These are phyloP conservation scores for Whitmania pigra DNA, from an alignment of 1,140 invertebrate genomes.

Conservation along the genomic window DNA sequence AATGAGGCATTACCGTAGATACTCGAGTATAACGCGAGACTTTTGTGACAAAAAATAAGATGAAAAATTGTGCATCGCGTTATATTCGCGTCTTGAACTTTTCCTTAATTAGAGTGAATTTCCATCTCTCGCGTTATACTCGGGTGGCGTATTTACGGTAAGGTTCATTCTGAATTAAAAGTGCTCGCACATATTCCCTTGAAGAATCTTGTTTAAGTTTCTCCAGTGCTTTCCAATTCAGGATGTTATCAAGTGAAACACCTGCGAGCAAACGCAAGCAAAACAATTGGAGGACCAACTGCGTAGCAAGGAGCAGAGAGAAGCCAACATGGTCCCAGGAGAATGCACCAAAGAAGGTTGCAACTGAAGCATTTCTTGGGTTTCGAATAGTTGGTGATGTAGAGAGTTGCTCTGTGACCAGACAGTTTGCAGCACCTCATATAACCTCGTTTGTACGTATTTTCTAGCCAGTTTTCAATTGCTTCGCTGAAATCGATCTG, in stretches of 20 bases:
- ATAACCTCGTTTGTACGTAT: conserved; percentile 17
- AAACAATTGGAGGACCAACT: conserved; percentile 6
- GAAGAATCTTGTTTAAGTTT: background rate
- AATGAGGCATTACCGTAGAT: no score
- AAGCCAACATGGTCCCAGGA: conserved; percentile 24
- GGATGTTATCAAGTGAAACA: background rate
- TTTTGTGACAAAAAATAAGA: no score
- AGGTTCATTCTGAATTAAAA: conserved; percentile 11
- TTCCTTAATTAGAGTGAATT: no score
- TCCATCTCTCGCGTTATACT: no score
- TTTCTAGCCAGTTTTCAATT: conserved; percentile 22
- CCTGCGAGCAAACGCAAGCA: background rate
- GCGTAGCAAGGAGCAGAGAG: conserved; percentile 25
- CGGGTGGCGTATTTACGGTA: no score
- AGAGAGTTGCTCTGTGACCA: conserved; percentile 19
- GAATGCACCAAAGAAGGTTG: conserved; percentile 23
- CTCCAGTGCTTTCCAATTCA: background rate
- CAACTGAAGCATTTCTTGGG: conserved; percentile 24
- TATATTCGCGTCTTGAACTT: no score
- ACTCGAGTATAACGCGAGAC: no score
- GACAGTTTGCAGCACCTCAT: conserved; percentile 14
- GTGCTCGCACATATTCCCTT: background rate
- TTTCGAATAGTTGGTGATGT: conserved; percentile 25
- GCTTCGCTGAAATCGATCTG: conserved; percentile 24
- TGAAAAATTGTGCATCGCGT: no score